Evolutionary conservation across 1,140 invertebrate species (phyloP), one percentile per base, ranked within the genome.

Genomic region (Tetramorium alpestre): DNA sequence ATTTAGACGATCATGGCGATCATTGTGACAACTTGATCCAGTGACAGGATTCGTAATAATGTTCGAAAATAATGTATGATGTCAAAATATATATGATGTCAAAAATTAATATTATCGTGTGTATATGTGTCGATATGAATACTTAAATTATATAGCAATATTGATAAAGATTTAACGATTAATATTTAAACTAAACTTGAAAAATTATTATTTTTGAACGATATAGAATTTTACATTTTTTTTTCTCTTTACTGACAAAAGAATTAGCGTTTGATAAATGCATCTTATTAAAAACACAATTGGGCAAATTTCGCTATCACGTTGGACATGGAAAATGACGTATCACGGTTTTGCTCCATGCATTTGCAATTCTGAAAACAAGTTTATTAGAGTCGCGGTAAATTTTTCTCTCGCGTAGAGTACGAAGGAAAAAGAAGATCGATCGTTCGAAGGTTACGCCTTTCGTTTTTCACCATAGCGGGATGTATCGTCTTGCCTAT

Each of bases 401-500:
- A 58, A 89, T 67, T 62, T 88, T 69, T 51, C 16, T 88, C 70
- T 60, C 56, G 54, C 82, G 47, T 28, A 13, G 81, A 85, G 33
- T 3, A 38, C 16, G 54, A 49, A 86, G 49, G 65, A 84, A 87
- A 90, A 92, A 91, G 72, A 87, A 86, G 87, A 91, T 90, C 85
- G 72, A 86, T 86, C 70, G 84, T 69, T 75, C 88, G 90, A 92
- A 90, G 90, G 90, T 91, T 87, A 90, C 89, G 81, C 89, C 89
- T 90, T 91, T 91, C 91, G 80, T 91, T 92, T 92, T 91, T 91
- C 90, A 70, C 91, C 90, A 89, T 92, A 92, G 41, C 62, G 78
- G 86, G 91, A 91, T 88, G 80, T 73, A 89, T 90, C 67, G 84
- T 87, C 86, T 86, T 85, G 73, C 54, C 92, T 92, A 92, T 92